phyloP scores from a whole-genome alignment of 2,113 vertebrate species.

The Etheostoma spectabile region DNA sequence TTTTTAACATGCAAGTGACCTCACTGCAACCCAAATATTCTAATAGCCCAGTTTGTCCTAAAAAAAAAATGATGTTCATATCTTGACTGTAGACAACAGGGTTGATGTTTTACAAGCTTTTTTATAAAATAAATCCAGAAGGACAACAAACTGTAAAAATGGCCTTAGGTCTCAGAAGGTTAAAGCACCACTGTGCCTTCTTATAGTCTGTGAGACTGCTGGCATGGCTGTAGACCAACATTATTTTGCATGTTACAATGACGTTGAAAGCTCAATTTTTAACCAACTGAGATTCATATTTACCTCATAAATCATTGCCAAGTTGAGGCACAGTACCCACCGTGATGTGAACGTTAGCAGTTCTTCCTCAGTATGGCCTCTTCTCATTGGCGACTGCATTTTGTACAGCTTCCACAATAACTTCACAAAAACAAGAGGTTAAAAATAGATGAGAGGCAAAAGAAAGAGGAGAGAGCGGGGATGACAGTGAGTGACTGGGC shows the following conservation, averaged over 20 bases:
- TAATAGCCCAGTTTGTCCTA: too few species aligned
- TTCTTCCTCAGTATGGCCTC: not conserved
- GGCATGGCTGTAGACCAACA: not conserved
- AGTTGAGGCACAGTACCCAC: not conserved
- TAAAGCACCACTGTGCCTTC: not conserved
- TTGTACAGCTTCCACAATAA: slow-evolving; percentile 23
- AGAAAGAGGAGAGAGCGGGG: slow-evolving; percentile 38
- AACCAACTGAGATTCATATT: not conserved
- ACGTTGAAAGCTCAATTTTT: not conserved
- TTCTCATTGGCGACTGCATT: not conserved
- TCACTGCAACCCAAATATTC: too few species aligned
- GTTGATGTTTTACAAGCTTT: too few species aligned
- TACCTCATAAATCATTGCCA: not conserved
- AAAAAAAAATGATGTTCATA: too few species aligned
- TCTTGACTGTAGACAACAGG: too few species aligned
- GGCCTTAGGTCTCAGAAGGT: too few species aligned
- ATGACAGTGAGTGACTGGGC: slow-evolving; percentile 62
- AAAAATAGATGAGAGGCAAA: slow-evolving; percentile 63
- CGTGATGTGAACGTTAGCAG: not conserved
- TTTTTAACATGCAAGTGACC: too few species aligned
- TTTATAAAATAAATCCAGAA: too few species aligned
- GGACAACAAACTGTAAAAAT: too few species aligned
- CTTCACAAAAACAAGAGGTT: slow-evolving; percentile 52
- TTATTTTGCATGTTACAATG: not conserved
- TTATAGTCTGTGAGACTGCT: not conserved